These are phyloP conservation scores for Pachyrhynchus sulphureomaculatus DNA, from an alignment of 1,140 invertebrate genomes.

Conservation along the genomic window DNA sequence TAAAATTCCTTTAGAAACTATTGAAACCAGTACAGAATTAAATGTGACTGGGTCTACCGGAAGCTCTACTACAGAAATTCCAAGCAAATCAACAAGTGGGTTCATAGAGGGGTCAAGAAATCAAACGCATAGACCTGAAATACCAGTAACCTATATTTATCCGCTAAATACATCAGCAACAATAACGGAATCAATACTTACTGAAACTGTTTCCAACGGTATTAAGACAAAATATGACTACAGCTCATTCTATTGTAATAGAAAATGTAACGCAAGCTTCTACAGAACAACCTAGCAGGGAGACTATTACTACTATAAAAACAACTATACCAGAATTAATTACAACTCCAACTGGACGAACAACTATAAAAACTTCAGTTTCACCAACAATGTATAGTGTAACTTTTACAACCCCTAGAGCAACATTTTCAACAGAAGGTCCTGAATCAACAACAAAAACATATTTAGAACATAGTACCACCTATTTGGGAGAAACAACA, in stretches of 20 bases:
- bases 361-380: neutral
- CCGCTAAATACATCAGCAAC: too few relatives aligned
- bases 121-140: too few relatives aligned
- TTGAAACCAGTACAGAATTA: neutral
- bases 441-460: neutral
- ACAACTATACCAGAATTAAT: neutral
- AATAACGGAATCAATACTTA: too few relatives aligned
- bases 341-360: neutral
- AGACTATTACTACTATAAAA: neutral
- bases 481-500: slow-evolving; percentile 1
- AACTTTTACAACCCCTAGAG: slow-evolving; percentile 14
- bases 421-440: neutral
- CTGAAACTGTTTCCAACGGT: too few relatives aligned
- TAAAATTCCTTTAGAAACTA: too few relatives aligned
- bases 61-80: neutral
- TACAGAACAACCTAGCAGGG: slow-evolving; percentile 2
- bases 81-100: too few relatives aligned
- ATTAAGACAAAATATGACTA: neutral
- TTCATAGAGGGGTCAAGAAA: too few relatives aligned
- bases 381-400: neutral
- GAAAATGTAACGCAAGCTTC: too few relatives aligned
- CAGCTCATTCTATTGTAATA: neutral
- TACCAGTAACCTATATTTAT: too few relatives aligned
- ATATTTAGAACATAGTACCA: slow-evolving; percentile 6
- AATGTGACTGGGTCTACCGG: neutral